These are phyloP conservation scores for Neolamprologus longior DNA, from an alignment of 2,113 vertebrate species.

Conservation along the genomic window DNA sequence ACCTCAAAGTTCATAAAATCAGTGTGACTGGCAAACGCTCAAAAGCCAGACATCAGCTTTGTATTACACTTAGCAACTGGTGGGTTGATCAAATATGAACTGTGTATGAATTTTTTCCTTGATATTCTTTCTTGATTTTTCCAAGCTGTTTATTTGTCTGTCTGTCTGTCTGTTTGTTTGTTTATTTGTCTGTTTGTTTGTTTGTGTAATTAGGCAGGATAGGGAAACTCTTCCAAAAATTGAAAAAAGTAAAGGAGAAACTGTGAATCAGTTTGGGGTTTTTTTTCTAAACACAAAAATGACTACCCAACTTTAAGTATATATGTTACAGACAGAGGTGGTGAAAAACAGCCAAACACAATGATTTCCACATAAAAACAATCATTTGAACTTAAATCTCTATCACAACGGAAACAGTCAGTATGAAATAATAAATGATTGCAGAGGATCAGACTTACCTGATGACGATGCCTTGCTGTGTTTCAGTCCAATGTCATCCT, in stretches of 20 bases:
- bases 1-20: neutral
- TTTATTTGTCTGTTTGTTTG: rapidly evolving
- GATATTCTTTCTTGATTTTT: neutral
- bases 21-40: neutral
- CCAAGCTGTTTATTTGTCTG: neutral
- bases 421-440: neutral
- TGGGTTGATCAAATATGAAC: neutral
- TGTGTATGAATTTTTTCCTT: neutral
- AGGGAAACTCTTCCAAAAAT: neutral
- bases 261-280: rapidly evolving
- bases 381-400: neutral
- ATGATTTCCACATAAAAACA: neutral
- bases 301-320: neutral
- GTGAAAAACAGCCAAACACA: neutral
- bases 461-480: conserved; percentile 22
- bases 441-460: conserved; percentile 44
- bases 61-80: neutral
- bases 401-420: neutral
- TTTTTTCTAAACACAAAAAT: neutral
- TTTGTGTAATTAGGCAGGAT: neutral
- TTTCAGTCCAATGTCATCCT: conserved; percentile 68
- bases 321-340: neutral
- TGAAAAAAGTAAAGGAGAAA: neutral
- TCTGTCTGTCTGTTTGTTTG: rapidly evolving
- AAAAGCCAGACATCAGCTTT: neutral